A percentile compares a stretch with the other conserved stretches of the same genome.
Conservation (phyloP, 2,113 vertebrate genomes). For the Baryphthengus martii region DNA sequence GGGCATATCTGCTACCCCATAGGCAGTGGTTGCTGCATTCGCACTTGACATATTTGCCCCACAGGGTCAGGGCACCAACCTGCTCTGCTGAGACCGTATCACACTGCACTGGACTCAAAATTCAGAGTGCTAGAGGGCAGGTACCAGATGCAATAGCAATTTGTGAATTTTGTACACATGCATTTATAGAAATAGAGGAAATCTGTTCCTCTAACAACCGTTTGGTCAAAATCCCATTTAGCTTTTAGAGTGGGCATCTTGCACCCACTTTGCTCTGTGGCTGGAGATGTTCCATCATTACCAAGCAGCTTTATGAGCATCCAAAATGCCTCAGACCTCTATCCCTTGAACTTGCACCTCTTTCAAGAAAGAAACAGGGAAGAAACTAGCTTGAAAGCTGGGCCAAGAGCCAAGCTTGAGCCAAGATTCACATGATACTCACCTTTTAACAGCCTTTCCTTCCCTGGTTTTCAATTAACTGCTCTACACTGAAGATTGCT, state of each 20-base stretch:
- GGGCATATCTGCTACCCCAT: not conserved
- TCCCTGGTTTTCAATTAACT: not conserved
- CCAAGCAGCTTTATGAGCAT: not conserved
- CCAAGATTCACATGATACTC: not conserved
- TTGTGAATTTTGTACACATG: not conserved
- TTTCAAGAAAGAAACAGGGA: not conserved
- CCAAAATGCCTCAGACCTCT: not conserved
- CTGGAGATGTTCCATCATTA: not conserved
- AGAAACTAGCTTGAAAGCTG: not conserved
- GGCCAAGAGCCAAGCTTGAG: not conserved
- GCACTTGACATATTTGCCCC: no score
- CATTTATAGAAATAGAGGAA: not conserved
- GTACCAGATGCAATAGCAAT: not conserved
- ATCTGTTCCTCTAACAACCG: not conserved
- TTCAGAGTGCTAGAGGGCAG: not conserved
- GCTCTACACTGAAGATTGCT: not conserved
- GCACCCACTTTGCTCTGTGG: rapidly evolving
- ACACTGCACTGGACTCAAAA: rapidly evolving
- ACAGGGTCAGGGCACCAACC: not conserved
- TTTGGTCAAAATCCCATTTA: not conserved
- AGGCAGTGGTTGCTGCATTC: no score
- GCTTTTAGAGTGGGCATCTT: rapidly evolving
- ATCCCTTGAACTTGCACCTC: not conserved
- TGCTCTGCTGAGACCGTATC: not conserved
- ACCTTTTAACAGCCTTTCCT: not conserved